These are phyloP conservation scores for Theristicus caerulescens DNA, from an alignment of 2,113 vertebrate genomes.

Conservation along the genomic window DNA sequence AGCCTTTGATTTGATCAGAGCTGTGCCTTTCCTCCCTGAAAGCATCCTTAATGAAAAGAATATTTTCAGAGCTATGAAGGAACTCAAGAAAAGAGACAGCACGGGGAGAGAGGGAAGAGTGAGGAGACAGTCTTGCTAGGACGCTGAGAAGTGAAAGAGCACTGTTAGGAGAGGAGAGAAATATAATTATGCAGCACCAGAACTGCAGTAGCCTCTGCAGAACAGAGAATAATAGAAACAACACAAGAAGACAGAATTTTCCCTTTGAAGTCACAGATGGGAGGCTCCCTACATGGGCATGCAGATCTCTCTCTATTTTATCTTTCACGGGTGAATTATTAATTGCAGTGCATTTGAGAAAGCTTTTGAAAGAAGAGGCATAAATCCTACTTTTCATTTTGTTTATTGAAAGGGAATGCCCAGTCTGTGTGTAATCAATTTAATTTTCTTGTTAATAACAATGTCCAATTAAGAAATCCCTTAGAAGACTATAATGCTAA, in stretches of 20 bases:
- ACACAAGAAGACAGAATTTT: background rate
- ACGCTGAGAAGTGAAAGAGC: background rate
- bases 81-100: background rate
- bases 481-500: constrained; percentile 33
- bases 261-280: background rate
- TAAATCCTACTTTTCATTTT: constrained; percentile 46
- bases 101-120: background rate
- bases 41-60: background rate
- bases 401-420: constrained; percentile 35
- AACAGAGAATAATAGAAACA: background rate
- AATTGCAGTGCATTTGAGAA: constrained; percentile 32
- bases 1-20: background rate
- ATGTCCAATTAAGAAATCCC: constrained; percentile 48
- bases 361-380: background rate
- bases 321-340: constrained; percentile 36
- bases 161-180: background rate
- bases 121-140: background rate
- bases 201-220: background rate
- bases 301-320: background rate
- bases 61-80: background rate
- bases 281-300: background rate
- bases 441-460: constrained; percentile 57
- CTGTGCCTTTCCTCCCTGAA: background rate
- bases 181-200: background rate
- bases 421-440: constrained; percentile 14